Base-by-base conservation (phyloP, 2,113 vertebrate species). In the Cryptotis parvus region DNA sequence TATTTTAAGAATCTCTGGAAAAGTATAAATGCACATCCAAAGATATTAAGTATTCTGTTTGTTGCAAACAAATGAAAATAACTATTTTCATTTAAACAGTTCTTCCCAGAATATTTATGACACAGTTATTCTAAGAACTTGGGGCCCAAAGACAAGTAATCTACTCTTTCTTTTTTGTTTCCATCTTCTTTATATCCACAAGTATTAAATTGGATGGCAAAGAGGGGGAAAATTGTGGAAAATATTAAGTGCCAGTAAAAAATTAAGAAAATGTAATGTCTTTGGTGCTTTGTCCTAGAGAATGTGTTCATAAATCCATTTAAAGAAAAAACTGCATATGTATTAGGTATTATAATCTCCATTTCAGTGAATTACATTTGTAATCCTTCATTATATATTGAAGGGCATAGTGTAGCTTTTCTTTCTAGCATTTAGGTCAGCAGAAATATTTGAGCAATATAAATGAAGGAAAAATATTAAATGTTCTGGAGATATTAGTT, bases 311-410 rank as follows among this genome's bases (percentile, higher is more conserved):
- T 87, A 96, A 87, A 58, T 94, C 75, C 81, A 96, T 91, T 91
- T 93, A 89, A 92, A 89, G 87, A 89, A 85, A 94, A 95, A 89
- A 49, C n/a, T 94, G 75, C 87, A 92, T 92, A 91, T 90, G 77
- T 90, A 93, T 96, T 94, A 93, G 81, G 63, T 94, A 93, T 55
- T 72, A 84, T 91, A 94, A 89, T 92, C 77, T 90, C 92, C 70
- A 52, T 94, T 94, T 94, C 94, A 80, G 65, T 85, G 92, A 93
- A 93, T 90, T 95, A 84, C 78, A 95, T 91, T 92, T 89, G 49
- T 97, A 95, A 96, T 95, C 89, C 84, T 94, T 94, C 69, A 92
- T 95, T 95, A 92, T 69, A 75, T 87, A 77, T 90, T 85, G 96
- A 95, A 96, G 92, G 80, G 81, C 49, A 52, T 70, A 87, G 24